Evolutionary conservation across 1,140 invertebrate genomes (phyloP).

Genomic region (Bombus pyrosoma): DNA sequence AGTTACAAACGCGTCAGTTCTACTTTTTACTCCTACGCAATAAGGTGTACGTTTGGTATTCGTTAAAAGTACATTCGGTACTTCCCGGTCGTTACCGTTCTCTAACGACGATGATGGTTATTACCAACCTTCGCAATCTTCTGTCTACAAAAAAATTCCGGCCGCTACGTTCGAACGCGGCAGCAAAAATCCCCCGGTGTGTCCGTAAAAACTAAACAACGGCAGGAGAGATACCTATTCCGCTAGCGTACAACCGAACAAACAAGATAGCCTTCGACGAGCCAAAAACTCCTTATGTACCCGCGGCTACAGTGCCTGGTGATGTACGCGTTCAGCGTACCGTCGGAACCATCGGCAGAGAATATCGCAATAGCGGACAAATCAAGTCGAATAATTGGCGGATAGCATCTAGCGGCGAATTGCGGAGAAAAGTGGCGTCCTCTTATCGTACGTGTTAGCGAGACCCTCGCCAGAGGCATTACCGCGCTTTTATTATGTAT

Average conservation of each 20-base stretch:
- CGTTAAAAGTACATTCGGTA: not conserved
- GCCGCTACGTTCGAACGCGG: not conserved
- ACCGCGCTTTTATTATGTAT: slow-evolving; percentile 2
- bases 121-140: not conserved
- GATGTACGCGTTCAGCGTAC: too few relatives aligned
- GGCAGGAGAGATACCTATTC: too few relatives aligned
- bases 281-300: not conserved
- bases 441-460: slow-evolving; percentile 46
- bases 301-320: too few relatives aligned
- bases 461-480: slow-evolving; percentile 46
- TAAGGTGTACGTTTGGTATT: not conserved
- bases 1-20: not conserved
- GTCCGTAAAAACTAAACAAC: too few relatives aligned
- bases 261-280: not conserved
- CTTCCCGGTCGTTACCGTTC: not conserved
- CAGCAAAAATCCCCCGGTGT: not conserved
- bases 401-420: slow-evolving; percentile 50
- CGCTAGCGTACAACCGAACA: not conserved
- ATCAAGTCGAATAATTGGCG: slow-evolving; percentile 25
- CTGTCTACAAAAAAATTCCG: not conserved
- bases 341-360: not conserved
- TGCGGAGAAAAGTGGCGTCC: slow-evolving; percentile 52
- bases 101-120: not conserved
- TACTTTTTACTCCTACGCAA: not conserved
- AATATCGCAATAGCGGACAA: not conserved